These are phyloP conservation scores for Dicyrtoma fusca DNA, from an alignment of 2,888 invertebrate species.

Conservation along the genomic window DNA sequence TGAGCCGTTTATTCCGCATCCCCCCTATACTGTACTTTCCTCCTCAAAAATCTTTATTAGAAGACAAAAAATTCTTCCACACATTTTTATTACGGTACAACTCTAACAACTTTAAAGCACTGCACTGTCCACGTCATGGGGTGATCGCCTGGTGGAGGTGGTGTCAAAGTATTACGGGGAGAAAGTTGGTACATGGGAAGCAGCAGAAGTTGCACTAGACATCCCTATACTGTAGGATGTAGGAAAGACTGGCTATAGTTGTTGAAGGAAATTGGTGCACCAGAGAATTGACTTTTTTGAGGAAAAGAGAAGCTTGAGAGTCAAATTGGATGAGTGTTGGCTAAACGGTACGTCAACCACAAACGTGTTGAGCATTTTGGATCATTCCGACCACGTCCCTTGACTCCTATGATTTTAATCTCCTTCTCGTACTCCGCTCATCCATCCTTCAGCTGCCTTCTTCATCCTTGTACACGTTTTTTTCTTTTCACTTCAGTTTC, in stretches of 20 bases:
- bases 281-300: slow-evolving; percentile 4
- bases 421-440: slow-evolving; percentile 31
- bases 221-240: background rate
- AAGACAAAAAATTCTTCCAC: no score
- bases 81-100: no score
- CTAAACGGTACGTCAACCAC: slow-evolving; percentile 49
- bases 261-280: background rate
- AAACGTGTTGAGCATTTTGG: slow-evolving; percentile 47
- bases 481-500: background rate
- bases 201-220: background rate
- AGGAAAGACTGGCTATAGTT: background rate
- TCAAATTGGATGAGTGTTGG: slow-evolving; percentile 46
- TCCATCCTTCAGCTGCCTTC: slow-evolving; percentile 26
- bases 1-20: no score
- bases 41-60: no score
- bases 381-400: slow-evolving; percentile 38
- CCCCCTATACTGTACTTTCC: no score
- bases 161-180: no score
- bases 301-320: slow-evolving; percentile 32
- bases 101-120: no score
- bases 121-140: no score
- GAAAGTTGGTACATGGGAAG: no score
- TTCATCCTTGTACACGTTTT: background rate
- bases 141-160: no score
- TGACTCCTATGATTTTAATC: slow-evolving; percentile 40